phyloP scores from a whole-genome alignment of 2,797 vertebrate species.

The Pantherophis vulpinus region DNA sequence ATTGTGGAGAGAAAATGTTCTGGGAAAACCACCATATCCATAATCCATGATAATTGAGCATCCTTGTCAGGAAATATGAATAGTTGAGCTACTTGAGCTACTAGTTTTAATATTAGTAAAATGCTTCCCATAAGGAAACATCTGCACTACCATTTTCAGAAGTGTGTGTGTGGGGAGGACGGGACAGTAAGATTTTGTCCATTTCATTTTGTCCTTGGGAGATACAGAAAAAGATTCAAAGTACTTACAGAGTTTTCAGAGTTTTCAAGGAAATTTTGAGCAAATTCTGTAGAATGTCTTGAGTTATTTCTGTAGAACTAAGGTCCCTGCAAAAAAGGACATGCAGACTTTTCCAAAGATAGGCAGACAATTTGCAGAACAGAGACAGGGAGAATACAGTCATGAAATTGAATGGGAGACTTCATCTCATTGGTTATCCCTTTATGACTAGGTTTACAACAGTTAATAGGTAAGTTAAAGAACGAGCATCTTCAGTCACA shows the following conservation, averaged over 20 bases:
- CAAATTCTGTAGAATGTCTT: slow-evolving; percentile 25
- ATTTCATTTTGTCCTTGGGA: neutral
- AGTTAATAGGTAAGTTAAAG: neutral
- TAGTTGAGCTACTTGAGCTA: neutral
- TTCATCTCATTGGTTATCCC: neutral
- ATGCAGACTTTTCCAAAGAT: neutral
- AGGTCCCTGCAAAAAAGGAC: slow-evolving; percentile 57
- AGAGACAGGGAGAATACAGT: neutral
- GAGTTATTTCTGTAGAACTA: slow-evolving; percentile 46
- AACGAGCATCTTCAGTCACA: neutral
- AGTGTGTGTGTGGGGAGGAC: too few species aligned
- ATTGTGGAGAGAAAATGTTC: neutral
- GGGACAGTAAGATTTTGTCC: too few species aligned
- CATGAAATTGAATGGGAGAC: neutral
- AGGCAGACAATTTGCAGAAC: neutral
- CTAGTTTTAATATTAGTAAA: neutral
- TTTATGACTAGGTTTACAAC: neutral
- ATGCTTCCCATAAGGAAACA: neutral
- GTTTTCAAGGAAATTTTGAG: slow-evolving; percentile 34
- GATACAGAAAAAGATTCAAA: neutral
- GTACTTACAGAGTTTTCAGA: slow-evolving; percentile 65
- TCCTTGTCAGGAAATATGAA: neutral
- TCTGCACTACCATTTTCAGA: neutral
- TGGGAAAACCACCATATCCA: neutral
- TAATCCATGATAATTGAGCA: neutral